Base-by-base conservation (phyloP, 2,797 vertebrate species). In the Zenarchopterus dispar region DNA sequence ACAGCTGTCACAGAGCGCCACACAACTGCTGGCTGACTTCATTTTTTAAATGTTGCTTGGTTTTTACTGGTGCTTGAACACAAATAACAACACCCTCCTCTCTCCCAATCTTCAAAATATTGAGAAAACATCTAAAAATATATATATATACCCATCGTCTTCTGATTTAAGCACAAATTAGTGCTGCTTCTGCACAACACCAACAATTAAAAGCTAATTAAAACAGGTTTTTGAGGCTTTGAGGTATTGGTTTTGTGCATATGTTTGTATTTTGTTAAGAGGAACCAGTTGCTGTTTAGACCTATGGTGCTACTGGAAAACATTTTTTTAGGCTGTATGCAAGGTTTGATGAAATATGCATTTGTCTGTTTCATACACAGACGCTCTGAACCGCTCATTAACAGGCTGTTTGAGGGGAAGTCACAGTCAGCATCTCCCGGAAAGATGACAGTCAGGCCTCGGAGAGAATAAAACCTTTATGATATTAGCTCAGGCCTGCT, bases 401-500 rank as follows among this genome's bases (percentile, higher is more conserved):
- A 57, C 59, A 24, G 45, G 45, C 76, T 49, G 56, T 23, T 3
- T 67, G 13, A 15, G 11, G 36, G 59, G 55, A 78, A 70, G 77
- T 65, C 52, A 64, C 65, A 41, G 77, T 45, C 66, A 16, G 39
- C 51, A n/a, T 48, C 53, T 58, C 55, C 65, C 68, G 62, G 50
- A 69, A 67, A 59, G 62, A 73, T 22, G 36, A 50, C 9, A 39
- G 47, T 64, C 56, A 60, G 60, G 10, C 45, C 26, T 28, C 63
- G 54, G 11, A 45, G 39, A 66, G 54, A 63, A 57, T 62, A 28
- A 15, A 13, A 67, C 26, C 51, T 48, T 9, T 43, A 8, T 63
- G 19, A 17, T 58, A 51, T 55, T 28, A 21, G 24, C 0, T 49
- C 55, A 10, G 54, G 18, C 36, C 47, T 41, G 50, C 43, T 39